Evolutionary conservation across 1,140 invertebrate species (phyloP).

Genomic region (Diploscapter pachys): DNA sequence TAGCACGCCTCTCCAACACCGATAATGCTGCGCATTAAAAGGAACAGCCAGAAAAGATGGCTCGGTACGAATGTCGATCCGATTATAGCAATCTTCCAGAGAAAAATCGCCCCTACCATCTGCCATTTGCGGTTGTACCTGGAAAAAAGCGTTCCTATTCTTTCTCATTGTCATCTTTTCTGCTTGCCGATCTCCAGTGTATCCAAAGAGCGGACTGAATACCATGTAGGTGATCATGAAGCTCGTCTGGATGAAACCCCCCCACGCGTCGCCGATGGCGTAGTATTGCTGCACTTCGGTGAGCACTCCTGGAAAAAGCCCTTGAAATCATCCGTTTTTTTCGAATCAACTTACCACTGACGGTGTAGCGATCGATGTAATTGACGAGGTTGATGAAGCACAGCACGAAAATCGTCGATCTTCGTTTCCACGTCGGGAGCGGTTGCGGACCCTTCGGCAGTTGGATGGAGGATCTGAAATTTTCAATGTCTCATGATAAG

Average conservation of each 20-base stretch:
- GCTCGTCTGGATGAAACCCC: constrained; percentile 22
- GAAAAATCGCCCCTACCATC: constrained; percentile 82
- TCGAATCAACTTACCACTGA: constrained; percentile 3
- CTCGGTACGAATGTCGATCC: constrained; percentile 78
- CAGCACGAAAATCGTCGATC: constrained; percentile 1
- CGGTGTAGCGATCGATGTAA: constrained; percentile 32
- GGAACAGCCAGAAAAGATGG: constrained; percentile 74
- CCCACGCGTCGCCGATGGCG: constrained; percentile 18
- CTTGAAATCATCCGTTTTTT: not conserved
- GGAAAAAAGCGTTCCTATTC: no score
- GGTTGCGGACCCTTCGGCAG: no score
- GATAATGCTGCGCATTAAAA: constrained; percentile 81
- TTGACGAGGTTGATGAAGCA: constrained; percentile 28
- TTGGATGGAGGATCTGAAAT: no score
- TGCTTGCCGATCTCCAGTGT: constrained; percentile 20
- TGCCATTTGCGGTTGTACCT: constrained; percentile 76
- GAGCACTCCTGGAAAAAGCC: constrained; percentile 12
- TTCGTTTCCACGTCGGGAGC: no score
- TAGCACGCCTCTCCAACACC: constrained; percentile 94
- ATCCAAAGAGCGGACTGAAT: constrained; percentile 19
- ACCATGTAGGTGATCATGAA: constrained; percentile 23
- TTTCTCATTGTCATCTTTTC: no score
- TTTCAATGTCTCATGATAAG: no score
- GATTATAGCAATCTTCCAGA: constrained; percentile 88
- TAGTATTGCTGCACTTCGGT: constrained; percentile 18